phyloP scores from a whole-genome alignment of 2,888 invertebrate genomes.

The Clepsis dumicolana region DNA sequence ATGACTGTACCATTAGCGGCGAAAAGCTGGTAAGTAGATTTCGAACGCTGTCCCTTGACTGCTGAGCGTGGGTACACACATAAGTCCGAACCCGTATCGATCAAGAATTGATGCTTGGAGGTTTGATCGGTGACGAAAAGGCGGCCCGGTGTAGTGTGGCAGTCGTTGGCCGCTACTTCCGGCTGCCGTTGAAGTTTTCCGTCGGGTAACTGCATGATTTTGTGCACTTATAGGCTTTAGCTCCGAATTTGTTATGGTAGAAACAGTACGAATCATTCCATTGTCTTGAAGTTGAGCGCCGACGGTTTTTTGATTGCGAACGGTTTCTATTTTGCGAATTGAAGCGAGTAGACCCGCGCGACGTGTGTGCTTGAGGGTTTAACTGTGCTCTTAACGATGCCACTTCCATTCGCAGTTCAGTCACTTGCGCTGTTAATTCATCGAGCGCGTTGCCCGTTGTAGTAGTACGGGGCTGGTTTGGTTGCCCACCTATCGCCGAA shows the following conservation, averaged over 20 bases:
- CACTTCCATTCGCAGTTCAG: background rate
- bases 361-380: background rate
- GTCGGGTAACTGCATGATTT: slow-evolving; percentile 9
- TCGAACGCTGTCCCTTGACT: slow-evolving; percentile 6
- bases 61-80: too few species aligned
- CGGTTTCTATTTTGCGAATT: background rate
- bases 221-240: background rate
- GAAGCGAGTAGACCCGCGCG: too few species aligned
- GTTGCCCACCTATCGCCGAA: background rate
- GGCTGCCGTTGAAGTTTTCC: slow-evolving; percentile 13
- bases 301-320: background rate
- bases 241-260: slow-evolving; percentile 5
- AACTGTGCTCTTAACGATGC: background rate
- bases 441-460: too few species aligned
- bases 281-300: background rate
- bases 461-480: background rate
- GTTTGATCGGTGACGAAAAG: slow-evolving; percentile 11
- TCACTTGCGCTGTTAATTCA: background rate
- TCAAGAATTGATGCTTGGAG: background rate
- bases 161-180: slow-evolving; percentile 22
- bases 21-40: slow-evolving; percentile 6
- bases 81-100: too few species aligned
- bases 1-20: slow-evolving; percentile 12
- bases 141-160: slow-evolving; percentile 10
- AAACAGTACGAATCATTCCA: slow-evolving; percentile 11